Evolutionary conservation across 2,113 vertebrate genomes (phyloP).

Genomic region (Hemicordylus capensis): DNA sequence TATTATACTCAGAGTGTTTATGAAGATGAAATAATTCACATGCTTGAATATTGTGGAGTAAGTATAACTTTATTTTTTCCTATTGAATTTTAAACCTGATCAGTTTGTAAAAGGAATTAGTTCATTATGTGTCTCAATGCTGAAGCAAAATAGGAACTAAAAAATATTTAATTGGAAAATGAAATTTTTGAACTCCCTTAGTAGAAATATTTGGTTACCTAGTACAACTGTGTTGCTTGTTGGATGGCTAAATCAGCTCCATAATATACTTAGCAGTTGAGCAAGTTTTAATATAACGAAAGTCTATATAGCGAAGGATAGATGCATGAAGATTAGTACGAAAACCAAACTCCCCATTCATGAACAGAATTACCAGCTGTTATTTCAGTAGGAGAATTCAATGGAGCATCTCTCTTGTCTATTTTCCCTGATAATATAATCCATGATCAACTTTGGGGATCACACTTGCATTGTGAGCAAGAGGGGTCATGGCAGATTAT

Average conservation of each 20-base stretch:
- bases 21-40: constrained; percentile 92
- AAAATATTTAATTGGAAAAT: neutral
- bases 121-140: neutral
- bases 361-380: neutral
- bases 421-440: no score
- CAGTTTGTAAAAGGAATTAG: neutral
- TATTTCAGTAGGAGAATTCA: neutral
- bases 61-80: constrained; percentile 62
- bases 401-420: neutral
- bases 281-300: neutral
- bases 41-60: constrained; percentile 98
- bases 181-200: neutral
- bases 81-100: neutral
- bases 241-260: no score
- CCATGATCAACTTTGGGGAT: no score
- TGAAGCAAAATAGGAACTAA: neutral
- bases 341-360: neutral
- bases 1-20: constrained; percentile 91
- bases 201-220: neutral
- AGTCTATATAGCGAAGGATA: neutral
- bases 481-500: no score
- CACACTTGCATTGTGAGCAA: no score
- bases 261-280: no score
- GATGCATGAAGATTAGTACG: neutral
- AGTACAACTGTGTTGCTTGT: no score